Evolutionary conservation across 2,888 invertebrate genomes (phyloP).

Genomic region (Globia sparganii): DNA sequence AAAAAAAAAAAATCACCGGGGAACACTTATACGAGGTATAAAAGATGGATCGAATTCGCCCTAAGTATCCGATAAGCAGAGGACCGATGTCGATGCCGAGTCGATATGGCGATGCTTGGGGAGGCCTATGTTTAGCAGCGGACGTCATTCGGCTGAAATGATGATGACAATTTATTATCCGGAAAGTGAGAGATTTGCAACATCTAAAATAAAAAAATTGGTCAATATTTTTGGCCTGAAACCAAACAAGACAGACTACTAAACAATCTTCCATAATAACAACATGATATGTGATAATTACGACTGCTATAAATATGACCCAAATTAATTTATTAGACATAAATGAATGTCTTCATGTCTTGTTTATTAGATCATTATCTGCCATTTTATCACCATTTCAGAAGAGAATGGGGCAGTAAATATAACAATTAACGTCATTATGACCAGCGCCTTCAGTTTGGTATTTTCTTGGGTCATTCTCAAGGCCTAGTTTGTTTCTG

Average conservation of each 20-base stretch:
- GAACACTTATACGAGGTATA: neutral
- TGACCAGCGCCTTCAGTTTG: slow-evolving; percentile 17
- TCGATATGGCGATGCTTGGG: too few relatives aligned
- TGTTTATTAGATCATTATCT: slow-evolving; percentile 64
- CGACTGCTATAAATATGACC: slow-evolving; percentile 42
- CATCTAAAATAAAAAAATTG: neutral
- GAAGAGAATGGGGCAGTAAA: slow-evolving; percentile 52
- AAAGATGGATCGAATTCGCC: neutral
- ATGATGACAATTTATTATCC: neutral
- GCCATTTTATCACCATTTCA: slow-evolving; percentile 54
- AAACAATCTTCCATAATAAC: neutral
- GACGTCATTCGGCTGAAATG: neutral
- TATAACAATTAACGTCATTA: slow-evolving; percentile 51
- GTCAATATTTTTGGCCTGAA: neutral
- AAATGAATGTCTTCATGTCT: slow-evolving; percentile 60
- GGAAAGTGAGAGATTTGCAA: too few relatives aligned
- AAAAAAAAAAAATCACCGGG: neutral
- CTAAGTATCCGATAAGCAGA: neutral
- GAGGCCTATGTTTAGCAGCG: neutral
- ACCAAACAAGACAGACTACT: too few relatives aligned
- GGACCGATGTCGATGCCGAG: neutral
- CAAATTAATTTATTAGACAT: slow-evolving; percentile 61
- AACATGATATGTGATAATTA: slow-evolving; percentile 16
- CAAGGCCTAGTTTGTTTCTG: neutral
- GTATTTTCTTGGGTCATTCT: slow-evolving; percentile 24